A percentile compares a stretch with the other conserved stretches of the same genome.
Conservation (phyloP, 64 coral and sea anemone species). For the Hydrozoanthus tunicans region DNA sequence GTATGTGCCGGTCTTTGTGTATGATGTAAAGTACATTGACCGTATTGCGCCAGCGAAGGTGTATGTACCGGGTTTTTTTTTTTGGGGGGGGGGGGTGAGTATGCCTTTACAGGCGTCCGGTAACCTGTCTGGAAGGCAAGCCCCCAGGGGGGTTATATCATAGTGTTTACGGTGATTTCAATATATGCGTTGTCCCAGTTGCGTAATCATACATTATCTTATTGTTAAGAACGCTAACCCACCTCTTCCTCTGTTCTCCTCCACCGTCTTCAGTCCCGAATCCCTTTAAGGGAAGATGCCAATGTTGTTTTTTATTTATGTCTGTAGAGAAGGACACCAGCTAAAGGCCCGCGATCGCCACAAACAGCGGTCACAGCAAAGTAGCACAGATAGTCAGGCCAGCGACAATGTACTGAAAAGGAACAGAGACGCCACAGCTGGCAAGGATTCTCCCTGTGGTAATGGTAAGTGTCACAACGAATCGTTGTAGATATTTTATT, state of each 20-base stretch:
- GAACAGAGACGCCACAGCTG: conserved; percentile 4
- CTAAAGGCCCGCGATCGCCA: conserved; percentile 21
- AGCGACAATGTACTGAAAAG: conserved; percentile 23
- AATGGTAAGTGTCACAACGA: not conserved
- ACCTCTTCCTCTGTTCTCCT: not conserved
- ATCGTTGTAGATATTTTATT: not conserved
- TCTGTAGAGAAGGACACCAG: conserved; percentile 3
- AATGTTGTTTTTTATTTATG: not conserved
- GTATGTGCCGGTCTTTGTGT: no score
- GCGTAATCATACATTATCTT: no score
- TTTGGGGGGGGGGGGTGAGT: no score
- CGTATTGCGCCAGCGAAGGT: no score
- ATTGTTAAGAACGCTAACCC: not conserved
- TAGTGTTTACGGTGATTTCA: no score
- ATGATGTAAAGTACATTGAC: no score
- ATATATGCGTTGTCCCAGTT: no score
- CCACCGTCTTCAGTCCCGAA: not conserved
- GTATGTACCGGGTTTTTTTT: no score
- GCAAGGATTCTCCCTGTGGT: conserved; percentile 1
- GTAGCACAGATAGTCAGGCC: not conserved
- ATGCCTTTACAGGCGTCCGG: no score
- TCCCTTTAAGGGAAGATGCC: not conserved
- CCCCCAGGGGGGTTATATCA: no score
- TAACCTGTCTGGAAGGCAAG: no score
- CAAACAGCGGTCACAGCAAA: conserved; percentile 34